Evolutionary conservation across 2,888 invertebrate genomes (phyloP).

Genomic region (Spilarctia lutea): DNA sequence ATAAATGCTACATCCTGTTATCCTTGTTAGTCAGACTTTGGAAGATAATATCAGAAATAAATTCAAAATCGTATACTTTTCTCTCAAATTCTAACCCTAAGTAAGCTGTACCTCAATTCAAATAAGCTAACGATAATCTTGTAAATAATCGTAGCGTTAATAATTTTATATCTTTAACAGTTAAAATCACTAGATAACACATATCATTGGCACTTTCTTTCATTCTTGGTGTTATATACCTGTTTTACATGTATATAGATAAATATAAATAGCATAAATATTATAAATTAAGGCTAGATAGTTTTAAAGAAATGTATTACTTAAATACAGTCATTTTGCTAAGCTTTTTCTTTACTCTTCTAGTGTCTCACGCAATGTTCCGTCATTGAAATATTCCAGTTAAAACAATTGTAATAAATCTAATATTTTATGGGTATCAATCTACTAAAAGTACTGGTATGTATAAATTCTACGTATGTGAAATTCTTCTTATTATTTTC

Average conservation of each 20-base stretch:
- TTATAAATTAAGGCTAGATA: slow-evolving; percentile 63
- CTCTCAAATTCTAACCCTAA: slow-evolving; percentile 22
- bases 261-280: slow-evolving; percentile 50
- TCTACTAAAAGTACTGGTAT: not conserved
- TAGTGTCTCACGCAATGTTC: slow-evolving; percentile 17
- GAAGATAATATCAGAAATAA: not conserved
- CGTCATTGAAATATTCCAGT: slow-evolving; percentile 10
- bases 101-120: slow-evolving; percentile 48
- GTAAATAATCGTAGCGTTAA: slow-evolving; percentile 74
- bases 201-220: slow-evolving; percentile 84
- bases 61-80: not conserved
- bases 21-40: not conserved
- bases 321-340: slow-evolving; percentile 35
- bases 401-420: not conserved
- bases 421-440: not conserved
- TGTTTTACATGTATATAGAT: slow-evolving; percentile 68
- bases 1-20: too few relatives aligned
- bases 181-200: slow-evolving; percentile 78
- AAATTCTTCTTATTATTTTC: not conserved
- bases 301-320: slow-evolving; percentile 57
- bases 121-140: slow-evolving; percentile 60
- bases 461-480: not conserved
- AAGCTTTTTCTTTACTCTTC: slow-evolving; percentile 29
- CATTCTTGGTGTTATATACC: slow-evolving; percentile 81
- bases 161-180: slow-evolving; percentile 76